These are phyloP conservation scores for Thalassoma bifasciatum DNA, from an alignment of 2,113 vertebrate genomes.

Conservation along the genomic window DNA sequence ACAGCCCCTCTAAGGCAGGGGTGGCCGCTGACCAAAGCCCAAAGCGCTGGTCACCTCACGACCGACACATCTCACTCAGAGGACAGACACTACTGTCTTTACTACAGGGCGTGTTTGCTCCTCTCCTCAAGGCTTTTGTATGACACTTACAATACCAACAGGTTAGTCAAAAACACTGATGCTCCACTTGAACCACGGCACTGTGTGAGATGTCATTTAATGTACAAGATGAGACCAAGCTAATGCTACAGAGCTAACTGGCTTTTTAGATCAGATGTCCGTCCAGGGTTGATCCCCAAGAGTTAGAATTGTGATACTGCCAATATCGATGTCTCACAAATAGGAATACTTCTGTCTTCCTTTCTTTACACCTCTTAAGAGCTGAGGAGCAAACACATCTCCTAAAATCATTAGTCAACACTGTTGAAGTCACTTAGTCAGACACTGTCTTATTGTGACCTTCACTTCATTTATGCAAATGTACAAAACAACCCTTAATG, in stretches of 20 bases:
- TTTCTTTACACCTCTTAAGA: too few relatives aligned
- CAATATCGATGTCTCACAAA: too few relatives aligned
- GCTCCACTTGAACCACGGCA: neutral
- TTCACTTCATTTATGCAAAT: too few relatives aligned
- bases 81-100: constrained; percentile 6
- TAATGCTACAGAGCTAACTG: constrained; percentile 58
- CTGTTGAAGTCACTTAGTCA: too few relatives aligned
- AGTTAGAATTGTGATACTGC: too few relatives aligned
- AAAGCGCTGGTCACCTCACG: constrained; percentile 51
- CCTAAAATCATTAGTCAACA: too few relatives aligned
- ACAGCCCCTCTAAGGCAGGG: constrained; percentile 8
- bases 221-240: constrained; percentile 21
- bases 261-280: constrained; percentile 7
- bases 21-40: constrained; percentile 59
- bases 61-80: constrained; percentile 4
- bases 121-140: neutral
- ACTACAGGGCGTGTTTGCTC: neutral
- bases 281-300: neutral
- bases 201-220: neutral
- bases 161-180: constrained; percentile 13
- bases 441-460: too few relatives aligned
- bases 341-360: too few relatives aligned
- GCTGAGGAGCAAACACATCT: too few relatives aligned
- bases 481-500: too few relatives aligned
- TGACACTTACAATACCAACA: neutral